These are phyloP conservation scores for Gadopsis marmoratus DNA, from an alignment of 2,797 vertebrate genomes.

Conservation along the genomic window DNA sequence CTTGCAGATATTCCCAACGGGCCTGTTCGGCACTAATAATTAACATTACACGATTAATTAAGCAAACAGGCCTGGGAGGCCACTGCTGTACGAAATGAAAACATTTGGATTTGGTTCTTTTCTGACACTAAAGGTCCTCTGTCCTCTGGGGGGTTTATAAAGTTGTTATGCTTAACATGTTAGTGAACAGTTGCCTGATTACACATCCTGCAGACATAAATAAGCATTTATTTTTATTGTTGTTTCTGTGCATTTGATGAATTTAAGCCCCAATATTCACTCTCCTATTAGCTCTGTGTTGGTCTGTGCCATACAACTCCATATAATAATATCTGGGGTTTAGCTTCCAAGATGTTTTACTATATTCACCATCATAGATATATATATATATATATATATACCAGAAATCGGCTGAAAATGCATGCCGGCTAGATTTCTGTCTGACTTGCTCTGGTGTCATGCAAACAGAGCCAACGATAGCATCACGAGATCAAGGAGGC, in stretches of 20 bases:
- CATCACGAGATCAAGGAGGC: background rate
- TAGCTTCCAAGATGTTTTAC: background rate
- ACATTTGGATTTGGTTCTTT: background rate
- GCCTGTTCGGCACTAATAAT: conserved; percentile 55
- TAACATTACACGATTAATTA: conserved; percentile 69
- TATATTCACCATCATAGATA: background rate
- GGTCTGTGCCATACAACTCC: background rate
- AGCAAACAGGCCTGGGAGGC: conserved; percentile 52
- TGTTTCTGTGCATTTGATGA: background rate
- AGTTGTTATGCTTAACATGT: background rate
- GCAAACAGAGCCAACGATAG: background rate
- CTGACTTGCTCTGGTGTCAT: background rate
- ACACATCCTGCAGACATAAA: background rate
- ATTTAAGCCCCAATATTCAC: background rate
- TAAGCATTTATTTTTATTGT: background rate
- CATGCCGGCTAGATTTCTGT: background rate
- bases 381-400: no score
- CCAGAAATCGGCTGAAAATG: background rate
- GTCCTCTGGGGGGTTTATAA: background rate
- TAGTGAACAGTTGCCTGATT: background rate
- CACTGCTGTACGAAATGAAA: conserved; percentile 32
- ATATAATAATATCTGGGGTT: background rate
- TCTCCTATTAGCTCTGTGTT: background rate
- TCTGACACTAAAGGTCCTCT: background rate
- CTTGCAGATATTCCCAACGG: conserved; percentile 21